These are phyloP conservation scores for Montipora cactus DNA, from an alignment of 64 coral and sea anemone species.

Conservation along the genomic window DNA sequence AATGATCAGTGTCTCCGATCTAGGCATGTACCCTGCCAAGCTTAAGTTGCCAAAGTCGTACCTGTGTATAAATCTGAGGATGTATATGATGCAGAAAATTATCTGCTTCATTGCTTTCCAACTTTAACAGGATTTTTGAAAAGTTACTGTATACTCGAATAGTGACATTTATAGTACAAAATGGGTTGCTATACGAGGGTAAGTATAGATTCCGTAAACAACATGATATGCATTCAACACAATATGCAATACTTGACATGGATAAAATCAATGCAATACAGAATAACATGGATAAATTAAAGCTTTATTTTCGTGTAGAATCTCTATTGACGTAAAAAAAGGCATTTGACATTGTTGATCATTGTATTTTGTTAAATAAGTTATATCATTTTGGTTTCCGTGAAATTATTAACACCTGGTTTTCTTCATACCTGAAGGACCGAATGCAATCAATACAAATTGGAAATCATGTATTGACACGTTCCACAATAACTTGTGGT, in stretches of 20 bases:
- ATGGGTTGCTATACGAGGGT: not conserved
- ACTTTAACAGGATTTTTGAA: conserved; percentile 22
- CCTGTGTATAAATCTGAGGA: conserved; percentile 13
- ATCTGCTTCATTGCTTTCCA: conserved; percentile 20
- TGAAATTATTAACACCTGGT: too few species aligned
- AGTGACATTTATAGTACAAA: not conserved
- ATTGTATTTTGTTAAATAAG: too few species aligned
- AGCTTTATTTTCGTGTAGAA: not conserved
- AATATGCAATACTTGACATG: not conserved
- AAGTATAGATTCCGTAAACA: not conserved
- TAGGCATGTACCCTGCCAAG: conserved; percentile 7
- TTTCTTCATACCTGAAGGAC: too few species aligned
- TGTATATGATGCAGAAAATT: conserved; percentile 4
- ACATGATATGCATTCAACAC: not conserved
- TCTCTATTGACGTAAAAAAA: not conserved
- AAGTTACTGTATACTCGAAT: not conserved
- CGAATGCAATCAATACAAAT: too few species aligned
- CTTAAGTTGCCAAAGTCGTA: not conserved
- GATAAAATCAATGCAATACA: not conserved
- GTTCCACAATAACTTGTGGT: too few species aligned
- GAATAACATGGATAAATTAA: not conserved
- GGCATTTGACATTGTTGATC: not conserved
- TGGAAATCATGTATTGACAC: too few species aligned
- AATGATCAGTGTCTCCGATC: not conserved
- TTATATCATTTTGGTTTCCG: too few species aligned